Evolutionary conservation across 2,797 vertebrate species (phyloP).

Genomic region (Cossypha caffra): DNA sequence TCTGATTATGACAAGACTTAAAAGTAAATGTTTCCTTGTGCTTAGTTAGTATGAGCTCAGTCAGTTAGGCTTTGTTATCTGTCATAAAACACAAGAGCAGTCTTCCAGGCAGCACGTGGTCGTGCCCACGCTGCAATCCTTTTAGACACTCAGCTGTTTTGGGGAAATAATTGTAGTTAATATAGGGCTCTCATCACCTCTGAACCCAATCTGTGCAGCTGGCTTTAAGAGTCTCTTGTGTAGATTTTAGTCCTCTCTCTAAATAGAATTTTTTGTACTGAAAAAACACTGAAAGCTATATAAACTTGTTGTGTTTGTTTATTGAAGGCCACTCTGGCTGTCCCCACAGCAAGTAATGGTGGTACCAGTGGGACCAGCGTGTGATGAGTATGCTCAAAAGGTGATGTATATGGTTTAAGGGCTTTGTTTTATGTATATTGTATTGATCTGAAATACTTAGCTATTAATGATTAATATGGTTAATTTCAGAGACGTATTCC

Average conservation of each 20-base stretch:
- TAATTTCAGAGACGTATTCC: background rate
- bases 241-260: background rate
- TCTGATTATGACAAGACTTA: background rate
- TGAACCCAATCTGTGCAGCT: background rate
- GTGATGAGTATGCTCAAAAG: slow-evolving; percentile 94
- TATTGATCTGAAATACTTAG: background rate
- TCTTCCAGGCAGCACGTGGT: background rate
- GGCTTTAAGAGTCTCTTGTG: background rate
- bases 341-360: slow-evolving; percentile 97
- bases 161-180: accelerated
- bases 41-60: background rate
- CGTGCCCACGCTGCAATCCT: background rate
- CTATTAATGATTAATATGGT: background rate
- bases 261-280: background rate
- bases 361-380: slow-evolving; percentile 91
- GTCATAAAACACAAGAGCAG: background rate
- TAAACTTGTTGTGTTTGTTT: slow-evolving; percentile 22
- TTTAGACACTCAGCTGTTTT: background rate
- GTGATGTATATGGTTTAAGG: slow-evolving; percentile 62
- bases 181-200: background rate
- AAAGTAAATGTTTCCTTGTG: background rate
- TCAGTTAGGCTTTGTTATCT: background rate
- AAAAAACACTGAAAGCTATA: background rate
- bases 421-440: background rate
- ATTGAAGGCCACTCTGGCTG: slow-evolving; percentile 93